Conservation (phyloP, 2,888 invertebrate species). For the Amphipoea lucens region DNA sequence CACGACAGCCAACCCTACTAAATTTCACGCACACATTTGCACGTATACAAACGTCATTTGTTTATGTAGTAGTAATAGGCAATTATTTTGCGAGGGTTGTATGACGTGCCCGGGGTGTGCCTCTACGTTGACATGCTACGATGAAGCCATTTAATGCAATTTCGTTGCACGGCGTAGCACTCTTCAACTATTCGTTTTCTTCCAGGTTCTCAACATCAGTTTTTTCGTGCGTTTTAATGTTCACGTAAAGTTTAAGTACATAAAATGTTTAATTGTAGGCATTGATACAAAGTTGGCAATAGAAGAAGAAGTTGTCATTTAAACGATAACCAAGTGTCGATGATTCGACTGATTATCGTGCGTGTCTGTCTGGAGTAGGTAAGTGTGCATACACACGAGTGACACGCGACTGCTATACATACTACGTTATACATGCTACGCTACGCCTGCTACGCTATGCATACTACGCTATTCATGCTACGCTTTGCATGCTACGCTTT, state of each 20-base stretch:
- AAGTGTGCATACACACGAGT: background rate
- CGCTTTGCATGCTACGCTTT: no score
- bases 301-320: no score
- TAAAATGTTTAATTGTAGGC: background rate
- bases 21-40: no score
- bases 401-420: no score
- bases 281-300: background rate
- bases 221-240: background rate
- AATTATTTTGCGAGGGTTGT: no score
- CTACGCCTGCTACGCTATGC: no score
- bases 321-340: background rate
- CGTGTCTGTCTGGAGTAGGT: background rate
- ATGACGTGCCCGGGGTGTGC: no score
- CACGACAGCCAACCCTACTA: no score
- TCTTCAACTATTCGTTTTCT: background rate
- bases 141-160: background rate
- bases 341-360: background rate
- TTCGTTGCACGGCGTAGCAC: slow-evolving; percentile 4
- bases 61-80: no score
- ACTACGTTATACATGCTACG: no score
- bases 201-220: background rate
- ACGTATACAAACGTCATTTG: no score
- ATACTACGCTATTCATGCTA: no score
- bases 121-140: background rate
- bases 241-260: background rate